Base-by-base conservation (phyloP, 2,797 vertebrate species). In the Chrysocyon brachyurus region DNA sequence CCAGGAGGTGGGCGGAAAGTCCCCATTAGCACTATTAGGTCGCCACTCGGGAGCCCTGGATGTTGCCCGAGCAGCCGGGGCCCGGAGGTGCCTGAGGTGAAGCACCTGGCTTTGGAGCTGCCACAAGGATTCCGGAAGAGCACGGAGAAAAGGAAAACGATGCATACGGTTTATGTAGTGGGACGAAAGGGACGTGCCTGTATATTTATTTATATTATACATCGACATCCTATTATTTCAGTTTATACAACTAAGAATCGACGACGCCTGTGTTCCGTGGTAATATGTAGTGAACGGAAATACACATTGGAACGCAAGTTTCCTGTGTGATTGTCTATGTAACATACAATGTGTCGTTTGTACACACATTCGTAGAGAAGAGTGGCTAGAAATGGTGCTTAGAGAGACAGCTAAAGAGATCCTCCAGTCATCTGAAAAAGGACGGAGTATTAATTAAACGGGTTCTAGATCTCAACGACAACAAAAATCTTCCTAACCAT, bases 201-300 rank as follows among this genome's bases (percentile, higher is more conserved):
- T 2, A 31, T 31, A 21, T 72, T 40, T 87, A 73, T 83, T 68
- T 82, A 46, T 75, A 19, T 40, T 79, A 33, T 46, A 24, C 54
- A 17, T 33, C 36, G 19, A 26, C 46, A 56, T 2, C 26, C 31
- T 72, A 70, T 28, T 33, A 33, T 52, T 79, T 94, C 28, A 82
- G 46, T 79, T 90, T 31, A 75, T 61, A 68, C 59, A 19, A 16
- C 24, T 73, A 78, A 33, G 68, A 92, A 61, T 57, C 70, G 31
- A 26, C 57, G 85, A 2, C 59, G 8, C 16, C 11, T 59, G 52
- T 92, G 68, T 92, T 78, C 61, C 36, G 75, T 68, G 54, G 49
- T 77, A 79, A 90, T 87, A 63, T 36, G 21, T 52, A 88, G 12
- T 88, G 21, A 72, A 59, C 36, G 70, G n/a, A 96, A 91, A 82